Evolutionary conservation across 1,140 invertebrate genomes (phyloP), one percentile per base, ranked within the genome.

Genomic region (Drosophila malerkotliana): DNA sequence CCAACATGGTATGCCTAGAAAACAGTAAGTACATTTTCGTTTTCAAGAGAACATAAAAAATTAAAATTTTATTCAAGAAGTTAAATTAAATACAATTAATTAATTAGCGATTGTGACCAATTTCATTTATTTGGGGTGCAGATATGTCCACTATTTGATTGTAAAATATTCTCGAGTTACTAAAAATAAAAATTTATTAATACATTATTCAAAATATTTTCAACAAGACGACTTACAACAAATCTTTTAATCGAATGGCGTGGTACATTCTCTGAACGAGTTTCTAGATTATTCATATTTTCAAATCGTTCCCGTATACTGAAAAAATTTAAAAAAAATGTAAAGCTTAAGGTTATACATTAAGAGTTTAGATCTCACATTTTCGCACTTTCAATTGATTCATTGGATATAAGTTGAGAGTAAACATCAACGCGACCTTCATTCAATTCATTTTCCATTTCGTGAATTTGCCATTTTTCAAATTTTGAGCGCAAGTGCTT

Each of bases 401-500:
- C 93, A 56, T 95, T 94, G 2, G 94, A 93, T 8, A 93, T 92
- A 48, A 94, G 93, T 77, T 93, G 91, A 1, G 88, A 90, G 28
- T 90, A 87, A 2, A 92, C 79, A 67, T 92, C 92, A 1, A 92
- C 81, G 21, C 72, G 74, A 32, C 81, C 68, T 9, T 78, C 80
- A 34, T 60, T 72, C 47, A 92, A 72, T 72, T 93, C 92, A 2
- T 92, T 88, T 79, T 94, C 94, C 3, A 94, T 94, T 79, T 96
- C 96, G 14, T 94, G 94, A 44, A 94, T 94, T 78, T 97, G 95
- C 97, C 98, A 98, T 77, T 96, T 95, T 92, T 99, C 98, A 93
- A 99, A 99, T 91, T 97, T 97, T 39, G 95, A 96, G 68, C 96
- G 94, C 75, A 99, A 93, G 76, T 96, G 96, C 90, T 96, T 98